Evolutionary conservation across 1,140 invertebrate species (phyloP).

Genomic region (Lasioglossum baleicum): DNA sequence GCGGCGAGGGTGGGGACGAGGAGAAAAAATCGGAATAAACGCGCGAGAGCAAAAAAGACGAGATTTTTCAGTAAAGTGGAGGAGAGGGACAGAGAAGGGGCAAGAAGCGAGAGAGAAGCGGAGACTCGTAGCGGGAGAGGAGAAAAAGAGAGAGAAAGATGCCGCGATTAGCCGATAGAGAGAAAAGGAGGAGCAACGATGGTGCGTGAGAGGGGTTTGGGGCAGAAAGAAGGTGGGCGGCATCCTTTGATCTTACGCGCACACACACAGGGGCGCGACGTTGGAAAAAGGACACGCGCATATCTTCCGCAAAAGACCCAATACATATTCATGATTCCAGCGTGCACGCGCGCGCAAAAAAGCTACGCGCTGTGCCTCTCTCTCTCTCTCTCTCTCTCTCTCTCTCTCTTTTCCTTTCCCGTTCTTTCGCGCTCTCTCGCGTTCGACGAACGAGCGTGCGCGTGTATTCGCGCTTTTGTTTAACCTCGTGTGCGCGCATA

Average conservation of each 20-base stretch:
- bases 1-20: too few relatives aligned
- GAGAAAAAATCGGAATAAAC: too few relatives aligned
- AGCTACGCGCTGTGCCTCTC: not conserved
- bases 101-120: not conserved
- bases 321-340: slow-evolving; percentile 64
- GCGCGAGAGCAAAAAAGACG: too few relatives aligned
- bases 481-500: slow-evolving; percentile 46
- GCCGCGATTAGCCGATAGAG: slow-evolving; percentile 38
- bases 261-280: slow-evolving; percentile 49
- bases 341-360: slow-evolving; percentile 46
- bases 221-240: slow-evolving; percentile 55
- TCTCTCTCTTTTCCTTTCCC: not conserved
- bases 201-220: slow-evolving; percentile 1
- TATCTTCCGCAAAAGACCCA: slow-evolving; percentile 61
- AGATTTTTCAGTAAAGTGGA: not conserved
- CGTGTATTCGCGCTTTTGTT: not conserved
- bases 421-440: not conserved
- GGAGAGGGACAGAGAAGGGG: slow-evolving; percentile 24
- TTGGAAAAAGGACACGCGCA: slow-evolving; percentile 61
- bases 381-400: slow-evolving; percentile 14
- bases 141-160: not conserved
- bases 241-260: slow-evolving; percentile 64
- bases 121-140: not conserved
- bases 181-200: slow-evolving; percentile 46
- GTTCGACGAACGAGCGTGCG: not conserved